A percentile compares a stretch with the other conserved stretches of the same genome.
phyloP scores from a whole-genome alignment of 2,888 invertebrate species.

The Apodemia duryi region DNA sequence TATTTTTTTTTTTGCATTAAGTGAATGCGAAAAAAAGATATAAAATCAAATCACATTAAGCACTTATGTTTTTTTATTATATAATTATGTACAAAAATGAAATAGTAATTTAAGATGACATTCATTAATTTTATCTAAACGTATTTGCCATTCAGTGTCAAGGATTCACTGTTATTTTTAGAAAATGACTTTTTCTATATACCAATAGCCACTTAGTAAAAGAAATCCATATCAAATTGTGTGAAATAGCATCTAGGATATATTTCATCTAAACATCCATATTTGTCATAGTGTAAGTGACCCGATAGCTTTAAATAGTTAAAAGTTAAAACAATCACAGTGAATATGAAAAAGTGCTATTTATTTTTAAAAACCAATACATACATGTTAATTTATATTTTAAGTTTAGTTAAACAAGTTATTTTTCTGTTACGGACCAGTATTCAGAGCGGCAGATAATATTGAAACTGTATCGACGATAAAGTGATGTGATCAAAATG shows the following conservation, averaged over 20 bases:
- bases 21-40: no score
- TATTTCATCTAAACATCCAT: not conserved
- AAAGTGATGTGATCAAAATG: not conserved
- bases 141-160: not conserved
- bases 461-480: not conserved
- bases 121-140: no score
- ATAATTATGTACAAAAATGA: no score
- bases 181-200: no score
- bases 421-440: constrained; percentile 8
- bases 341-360: not conserved
- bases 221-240: not conserved
- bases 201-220: no score
- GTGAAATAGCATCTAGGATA: not conserved
- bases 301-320: not conserved
- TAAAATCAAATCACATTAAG: no score
- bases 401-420: constrained; percentile 2
- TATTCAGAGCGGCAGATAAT: constrained; percentile 1
- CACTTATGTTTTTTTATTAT: no score
- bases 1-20: no score
- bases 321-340: not conserved
- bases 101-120: no score
- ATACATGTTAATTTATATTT: not conserved
- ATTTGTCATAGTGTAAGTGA: not conserved
- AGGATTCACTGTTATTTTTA: no score
- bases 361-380: not conserved